Conservation (phyloP, 2,113 vertebrate species). For the Terrapene triunguis region DNA sequence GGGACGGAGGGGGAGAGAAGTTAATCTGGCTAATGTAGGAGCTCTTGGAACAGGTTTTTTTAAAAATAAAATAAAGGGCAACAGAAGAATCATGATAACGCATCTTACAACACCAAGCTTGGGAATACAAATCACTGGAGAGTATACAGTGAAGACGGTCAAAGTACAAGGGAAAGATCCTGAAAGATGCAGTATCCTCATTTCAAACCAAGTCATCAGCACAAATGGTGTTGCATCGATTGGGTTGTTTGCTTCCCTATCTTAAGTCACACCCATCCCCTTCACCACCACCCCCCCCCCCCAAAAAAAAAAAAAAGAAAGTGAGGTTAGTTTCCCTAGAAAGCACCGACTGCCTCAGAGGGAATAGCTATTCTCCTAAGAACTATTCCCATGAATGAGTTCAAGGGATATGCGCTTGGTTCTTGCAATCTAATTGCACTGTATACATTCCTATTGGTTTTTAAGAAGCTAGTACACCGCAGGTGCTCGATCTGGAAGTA, state of each 20-base stretch:
- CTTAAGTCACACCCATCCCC: neutral
- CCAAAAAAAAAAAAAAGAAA: neutral
- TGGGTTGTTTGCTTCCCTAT: neutral
- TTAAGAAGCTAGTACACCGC: neutral
- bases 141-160: conserved; percentile 73
- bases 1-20: conserved; percentile 2
- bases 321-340: neutral
- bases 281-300: neutral
- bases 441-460: neutral
- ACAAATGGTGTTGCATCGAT: neutral
- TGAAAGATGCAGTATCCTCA: conserved; percentile 70
- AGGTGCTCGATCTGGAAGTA: neutral
- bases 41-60: conserved; percentile 48
- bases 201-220: conserved; percentile 24
- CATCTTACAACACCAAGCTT: conserved; percentile 75
- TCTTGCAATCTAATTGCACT: neutral
- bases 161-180: conserved; percentile 55
- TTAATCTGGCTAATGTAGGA: conserved; percentile 8
- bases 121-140: conserved; percentile 72
- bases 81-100: conserved; percentile 46
- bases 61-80: conserved; percentile 6
- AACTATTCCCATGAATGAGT: neutral
- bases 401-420: neutral
- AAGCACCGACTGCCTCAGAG: neutral
- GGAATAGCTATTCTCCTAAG: neutral